Evolutionary conservation across 1,140 invertebrate genomes (phyloP).

Genomic region (Acyrthosiphon pisum): DNA sequence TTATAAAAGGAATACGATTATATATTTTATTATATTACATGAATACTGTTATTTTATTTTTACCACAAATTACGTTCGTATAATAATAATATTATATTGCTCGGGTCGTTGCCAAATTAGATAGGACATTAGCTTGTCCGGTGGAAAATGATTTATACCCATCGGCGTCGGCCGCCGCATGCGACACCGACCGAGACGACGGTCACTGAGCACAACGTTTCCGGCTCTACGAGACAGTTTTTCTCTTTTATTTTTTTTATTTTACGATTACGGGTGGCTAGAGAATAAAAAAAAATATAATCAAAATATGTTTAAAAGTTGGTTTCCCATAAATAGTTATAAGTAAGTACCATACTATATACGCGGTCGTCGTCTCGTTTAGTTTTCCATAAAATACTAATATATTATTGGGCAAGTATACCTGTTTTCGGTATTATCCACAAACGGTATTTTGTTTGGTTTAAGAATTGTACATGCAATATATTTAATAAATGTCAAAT

Average conservation of each 20-base stretch:
- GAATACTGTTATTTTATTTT: not conserved
- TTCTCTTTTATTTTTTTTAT: not conserved
- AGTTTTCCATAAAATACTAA: constrained; percentile 23
- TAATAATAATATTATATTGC: not conserved
- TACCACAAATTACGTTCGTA: constrained; percentile 7
- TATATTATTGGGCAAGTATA: not conserved
- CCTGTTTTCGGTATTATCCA: not conserved
- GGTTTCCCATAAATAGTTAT: not conserved
- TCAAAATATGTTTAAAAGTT: not conserved
- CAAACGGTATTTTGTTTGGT: not conserved
- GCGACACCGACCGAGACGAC: not conserved
- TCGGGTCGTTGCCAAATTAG: not conserved
- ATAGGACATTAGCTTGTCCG: constrained; percentile 35
- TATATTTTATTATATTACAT: not conserved
- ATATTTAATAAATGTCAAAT: not conserved
- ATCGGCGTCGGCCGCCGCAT: not conserved
- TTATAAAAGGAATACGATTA: not conserved
- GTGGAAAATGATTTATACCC: constrained; percentile 23
- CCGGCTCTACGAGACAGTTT: not conserved
- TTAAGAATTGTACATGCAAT: not conserved
- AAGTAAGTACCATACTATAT: not conserved
- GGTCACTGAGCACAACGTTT: not conserved
- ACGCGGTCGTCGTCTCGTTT: not conserved
- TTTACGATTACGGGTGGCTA: not conserved
- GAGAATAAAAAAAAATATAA: not conserved